Base-by-base conservation (phyloP, 2,888 invertebrate species). In the Glyphotaelius pellucidus region DNA sequence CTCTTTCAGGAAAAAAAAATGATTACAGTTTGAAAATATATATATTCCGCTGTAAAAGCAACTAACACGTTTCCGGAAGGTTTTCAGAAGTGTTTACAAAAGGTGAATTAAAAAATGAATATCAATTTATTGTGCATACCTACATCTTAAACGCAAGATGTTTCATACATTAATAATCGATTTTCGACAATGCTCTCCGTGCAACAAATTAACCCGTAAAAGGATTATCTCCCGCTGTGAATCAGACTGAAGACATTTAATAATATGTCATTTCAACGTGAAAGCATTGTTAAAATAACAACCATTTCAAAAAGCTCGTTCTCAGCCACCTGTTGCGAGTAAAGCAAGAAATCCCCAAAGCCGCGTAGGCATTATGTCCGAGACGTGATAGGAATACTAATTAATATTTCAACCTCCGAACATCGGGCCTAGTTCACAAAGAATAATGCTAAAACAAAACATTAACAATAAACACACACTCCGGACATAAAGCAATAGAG, bases 331-430 rank as follows among this genome's bases (percentile, higher is more conserved):
- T 87, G 80, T 80, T 89, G 88, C 80, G 32, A 35, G 35, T 79
- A 42, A 80, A 30, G 88, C 25, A 42, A 89, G 79, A 79, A 35
- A 88, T 31, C 31, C 79, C 38, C 88, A 31, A 79, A 89, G 35
- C 30, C 42, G 67, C 87, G 35, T 25, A 42, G 47, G 80, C 79
- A 89, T 86, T 86, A 80, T 79, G 80, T 32, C 80, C 32, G n/a
- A 67, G 79, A 89, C 88, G 88, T 79, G 88, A 89, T 31, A 79
- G 14, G 80, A 79, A 89, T 89, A 88, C 32, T 25, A 88, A 79
- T 67, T 67, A 67, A 67, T 67, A 67, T n/a, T 25, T 25, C 67
- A 67, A 67, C 67, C 88, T 31, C n/a, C 31, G 14, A 52, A 47
- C 47, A 47, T 52, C 79, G 88, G 35, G 67, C 35, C 88, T 42